phyloP scores from a whole-genome alignment of 2,113 vertebrate species.

The Laterallus jamaicensis region DNA sequence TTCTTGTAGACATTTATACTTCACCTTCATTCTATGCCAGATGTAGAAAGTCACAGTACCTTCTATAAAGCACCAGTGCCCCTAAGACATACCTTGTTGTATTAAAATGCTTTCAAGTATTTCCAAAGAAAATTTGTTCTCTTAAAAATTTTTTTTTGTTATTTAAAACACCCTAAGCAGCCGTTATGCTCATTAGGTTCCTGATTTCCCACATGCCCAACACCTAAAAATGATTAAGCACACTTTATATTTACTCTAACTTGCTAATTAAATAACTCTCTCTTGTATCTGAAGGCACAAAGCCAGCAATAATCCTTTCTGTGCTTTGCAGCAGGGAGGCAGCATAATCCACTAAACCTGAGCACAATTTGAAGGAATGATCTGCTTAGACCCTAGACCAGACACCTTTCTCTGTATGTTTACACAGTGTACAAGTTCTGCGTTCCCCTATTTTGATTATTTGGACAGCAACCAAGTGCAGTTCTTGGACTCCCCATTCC shows the following conservation, averaged over 20 bases:
- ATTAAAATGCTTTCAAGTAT: neutral
- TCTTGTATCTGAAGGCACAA: neutral
- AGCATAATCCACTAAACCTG: neutral
- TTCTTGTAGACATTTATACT: neutral
- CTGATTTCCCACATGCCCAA: neutral
- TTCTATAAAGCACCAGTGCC: neutral
- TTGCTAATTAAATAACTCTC: neutral
- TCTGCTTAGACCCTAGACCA: neutral
- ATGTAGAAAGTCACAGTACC: neutral
- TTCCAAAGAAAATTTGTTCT: neutral
- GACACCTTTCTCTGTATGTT: accelerated
- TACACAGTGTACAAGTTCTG: too few species aligned
- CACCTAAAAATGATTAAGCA: neutral
- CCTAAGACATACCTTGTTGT: neutral
- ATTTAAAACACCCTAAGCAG: neutral
- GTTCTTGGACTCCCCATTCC: neutral
- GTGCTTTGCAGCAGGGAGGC: neutral
- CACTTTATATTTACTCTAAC: neutral
- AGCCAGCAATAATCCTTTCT: neutral
- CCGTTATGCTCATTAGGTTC: accelerated
- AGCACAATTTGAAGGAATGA: accelerated
- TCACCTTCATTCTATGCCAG: neutral
- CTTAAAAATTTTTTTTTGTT: neutral
- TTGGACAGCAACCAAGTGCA: neutral
- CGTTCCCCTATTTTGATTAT: neutral